Base-by-base conservation (phyloP, 1,140 invertebrate species). In the Oedothorax gibbosus region DNA sequence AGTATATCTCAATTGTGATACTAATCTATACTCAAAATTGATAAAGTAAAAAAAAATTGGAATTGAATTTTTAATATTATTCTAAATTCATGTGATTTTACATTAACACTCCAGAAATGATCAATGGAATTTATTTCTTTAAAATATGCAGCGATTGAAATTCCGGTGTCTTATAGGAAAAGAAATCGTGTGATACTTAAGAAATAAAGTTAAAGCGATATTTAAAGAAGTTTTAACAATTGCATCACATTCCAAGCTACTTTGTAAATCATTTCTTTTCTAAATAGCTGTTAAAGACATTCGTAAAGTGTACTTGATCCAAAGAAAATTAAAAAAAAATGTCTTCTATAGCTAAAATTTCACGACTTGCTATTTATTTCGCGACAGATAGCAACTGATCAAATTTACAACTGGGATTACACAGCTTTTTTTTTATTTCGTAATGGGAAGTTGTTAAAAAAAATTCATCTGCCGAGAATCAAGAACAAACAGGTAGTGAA, bases 321-420 rank as follows among this genome's bases (percentile, higher is more conserved):
- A 71, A 51, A 53, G 11, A n/a, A 15, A 71, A 49, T 10, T 14
- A 21, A 11, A 60, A 20, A 56, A 57, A 57, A 35, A 5, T 75
- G 21, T 57, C 54, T 57, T 20, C 56, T 57, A 7, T 21, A 9
- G 54, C 57, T 53, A 65, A 79, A 79, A 68, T 21, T 79, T 79
- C 68, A 50, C 66, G 62, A 54, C 68, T 79, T 68, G 51, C 50
- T 68, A 66, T 79, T 79, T 79, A 20, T 35, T 54, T 64, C 62
- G 20, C 53, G 77, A 66, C 62, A 65, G 51, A 53, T 35, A 35
- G 64, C 50, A 66, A 15, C 64, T 56, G 77, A 79, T 79, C 77
- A 79, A 79, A 79, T 79, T 79, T 79, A 68, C 77, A 54, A 56
- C 35, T 11, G 62, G 65, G 35, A 79, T 79, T 79, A 79, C 77